Percentiles rank a stretch among this genome's conserved stretches.
Conservation (phyloP, 1,140 invertebrate species). For the Drosophila nikananu region DNA sequence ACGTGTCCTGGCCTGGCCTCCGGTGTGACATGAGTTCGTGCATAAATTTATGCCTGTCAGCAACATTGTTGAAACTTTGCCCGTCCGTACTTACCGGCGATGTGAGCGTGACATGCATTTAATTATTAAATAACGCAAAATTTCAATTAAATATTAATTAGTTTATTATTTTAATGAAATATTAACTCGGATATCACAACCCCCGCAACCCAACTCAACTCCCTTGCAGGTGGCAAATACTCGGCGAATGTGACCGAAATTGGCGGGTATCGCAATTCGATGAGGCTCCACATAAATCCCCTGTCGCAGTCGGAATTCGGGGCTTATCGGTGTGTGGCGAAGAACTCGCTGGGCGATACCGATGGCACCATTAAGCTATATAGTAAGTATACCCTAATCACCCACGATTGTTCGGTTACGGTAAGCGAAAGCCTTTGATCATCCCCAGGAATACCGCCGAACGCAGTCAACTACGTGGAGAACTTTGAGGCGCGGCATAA, state of each 20-base stretch:
- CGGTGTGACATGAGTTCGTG: slow-evolving; percentile 55
- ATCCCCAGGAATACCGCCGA: slow-evolving; percentile 78
- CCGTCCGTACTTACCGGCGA: slow-evolving; percentile 28
- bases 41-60: slow-evolving; percentile 75
- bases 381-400: slow-evolving; percentile 87
- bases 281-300: slow-evolving; percentile 91
- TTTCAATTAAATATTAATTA: slow-evolving; percentile 80
- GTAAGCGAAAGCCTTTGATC: neutral
- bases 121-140: slow-evolving; percentile 76
- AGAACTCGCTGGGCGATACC: slow-evolving; percentile 94
- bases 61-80: slow-evolving; percentile 53
- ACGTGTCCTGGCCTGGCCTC: neutral
- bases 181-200: slow-evolving; percentile 50
- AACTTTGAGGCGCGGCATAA: slow-evolving; percentile 78
- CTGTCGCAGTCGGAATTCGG: slow-evolving; percentile 90
- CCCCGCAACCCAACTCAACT: neutral
- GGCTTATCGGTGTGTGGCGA: slow-evolving; percentile 94
- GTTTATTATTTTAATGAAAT: slow-evolving; percentile 69
- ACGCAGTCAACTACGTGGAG: slow-evolving; percentile 83
- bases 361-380: slow-evolving; percentile 95
- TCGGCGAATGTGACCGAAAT: slow-evolving; percentile 89
- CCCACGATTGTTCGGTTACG: neutral
- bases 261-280: slow-evolving; percentile 90
- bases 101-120: slow-evolving; percentile 68
- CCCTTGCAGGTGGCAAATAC: slow-evolving; percentile 90